Percentiles rank a stretch among this genome's conserved stretches.
These are phyloP conservation scores for Cygnus atratus DNA, from an alignment of 2,113 vertebrate genomes.

Conservation along the genomic window DNA sequence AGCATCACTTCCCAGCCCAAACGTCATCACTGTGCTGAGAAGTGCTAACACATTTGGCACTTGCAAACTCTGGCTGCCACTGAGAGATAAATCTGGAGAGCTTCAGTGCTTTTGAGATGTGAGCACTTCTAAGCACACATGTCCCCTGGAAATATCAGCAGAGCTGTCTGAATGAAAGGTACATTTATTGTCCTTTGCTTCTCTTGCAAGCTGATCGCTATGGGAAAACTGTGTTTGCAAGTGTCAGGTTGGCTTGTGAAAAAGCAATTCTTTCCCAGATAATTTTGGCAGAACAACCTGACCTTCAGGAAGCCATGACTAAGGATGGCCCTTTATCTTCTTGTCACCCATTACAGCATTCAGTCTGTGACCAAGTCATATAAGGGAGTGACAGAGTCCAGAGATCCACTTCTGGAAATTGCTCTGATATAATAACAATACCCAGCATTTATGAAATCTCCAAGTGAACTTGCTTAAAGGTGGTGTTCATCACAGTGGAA, in stretches of 20 bases:
- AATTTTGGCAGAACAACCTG: conserved; percentile 22
- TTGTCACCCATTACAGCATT: background rate
- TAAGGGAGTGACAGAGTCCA: background rate
- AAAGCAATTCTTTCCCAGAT: background rate
- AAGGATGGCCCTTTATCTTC: conserved; percentile 8
- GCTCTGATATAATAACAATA: background rate
- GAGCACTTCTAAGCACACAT: background rate
- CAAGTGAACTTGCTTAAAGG: background rate
- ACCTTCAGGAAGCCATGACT: background rate
- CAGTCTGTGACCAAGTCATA: background rate
- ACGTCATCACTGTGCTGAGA: background rate
- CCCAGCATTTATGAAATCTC: background rate
- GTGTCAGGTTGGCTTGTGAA: background rate
- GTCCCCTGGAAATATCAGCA: background rate
- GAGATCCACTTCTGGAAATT: background rate
- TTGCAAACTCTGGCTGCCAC: background rate
- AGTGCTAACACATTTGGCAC: background rate
- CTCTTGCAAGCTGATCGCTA: background rate
- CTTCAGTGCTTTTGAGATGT: background rate
- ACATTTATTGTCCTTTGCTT: background rate
- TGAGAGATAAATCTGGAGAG: background rate
- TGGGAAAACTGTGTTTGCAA: background rate
- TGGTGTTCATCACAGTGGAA: background rate
- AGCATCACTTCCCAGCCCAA: background rate
- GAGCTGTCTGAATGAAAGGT: background rate